Evolutionary conservation across 2,888 invertebrate genomes (phyloP).

Genomic region (Thecocarcelia acutangulata): DNA sequence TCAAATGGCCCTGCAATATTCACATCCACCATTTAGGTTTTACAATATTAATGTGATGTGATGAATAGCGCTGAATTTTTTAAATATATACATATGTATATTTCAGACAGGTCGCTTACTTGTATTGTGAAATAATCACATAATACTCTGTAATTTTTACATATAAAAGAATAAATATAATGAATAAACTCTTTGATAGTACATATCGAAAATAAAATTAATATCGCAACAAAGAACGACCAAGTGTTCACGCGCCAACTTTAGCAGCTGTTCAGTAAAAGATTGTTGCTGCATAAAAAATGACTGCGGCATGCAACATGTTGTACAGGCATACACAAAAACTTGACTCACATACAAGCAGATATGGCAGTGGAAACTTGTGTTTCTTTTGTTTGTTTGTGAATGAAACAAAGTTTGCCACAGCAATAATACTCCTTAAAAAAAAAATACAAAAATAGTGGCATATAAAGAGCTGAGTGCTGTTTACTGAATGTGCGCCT

Average conservation of each 20-base stretch:
- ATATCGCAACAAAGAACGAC: conserved; percentile 36
- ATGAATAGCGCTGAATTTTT: too few species aligned
- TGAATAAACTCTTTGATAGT: conserved; percentile 38
- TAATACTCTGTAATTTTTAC: too few species aligned
- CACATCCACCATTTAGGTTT: too few species aligned
- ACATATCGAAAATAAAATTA: neutral
- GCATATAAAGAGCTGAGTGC: conserved; percentile 21
- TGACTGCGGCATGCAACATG: conserved; percentile 66
- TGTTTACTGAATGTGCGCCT: conserved; percentile 24
- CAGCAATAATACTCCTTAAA: conserved; percentile 21
- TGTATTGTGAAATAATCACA: too few species aligned
- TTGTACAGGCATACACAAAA: conserved; percentile 53
- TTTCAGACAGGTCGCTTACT: too few species aligned
- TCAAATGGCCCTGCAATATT: too few species aligned
- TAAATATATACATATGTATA: too few species aligned
- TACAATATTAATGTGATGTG: too few species aligned
- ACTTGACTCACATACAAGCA: conserved; percentile 1
- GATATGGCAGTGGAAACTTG: neutral
- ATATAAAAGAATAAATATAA: neutral
- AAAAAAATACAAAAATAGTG: conserved; percentile 7
- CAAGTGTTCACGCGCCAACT: conserved; percentile 69
- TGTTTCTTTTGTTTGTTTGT: conserved; percentile 26
- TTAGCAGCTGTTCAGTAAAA: conserved; percentile 64
- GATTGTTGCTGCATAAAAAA: conserved; percentile 36
- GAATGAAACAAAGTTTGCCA: conserved; percentile 59